Evolutionary conservation across 1,140 invertebrate species (phyloP).

Genomic region (Saccostrea echinata): DNA sequence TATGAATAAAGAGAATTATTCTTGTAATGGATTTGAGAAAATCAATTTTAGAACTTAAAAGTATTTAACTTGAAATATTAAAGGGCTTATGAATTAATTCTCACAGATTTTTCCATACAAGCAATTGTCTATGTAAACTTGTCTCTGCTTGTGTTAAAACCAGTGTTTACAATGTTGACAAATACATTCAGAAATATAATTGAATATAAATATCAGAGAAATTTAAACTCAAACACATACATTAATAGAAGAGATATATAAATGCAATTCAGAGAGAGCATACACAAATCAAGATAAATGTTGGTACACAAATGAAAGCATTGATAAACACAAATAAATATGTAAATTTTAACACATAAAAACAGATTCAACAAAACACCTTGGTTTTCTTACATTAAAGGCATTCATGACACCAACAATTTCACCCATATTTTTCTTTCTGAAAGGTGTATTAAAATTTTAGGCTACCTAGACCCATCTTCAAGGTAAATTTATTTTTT

Average conservation of each 20-base stretch:
- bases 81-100: not conserved
- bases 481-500: not conserved
- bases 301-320: slow-evolving; percentile 2
- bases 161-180: not conserved
- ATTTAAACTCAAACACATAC: slow-evolving; percentile 20
- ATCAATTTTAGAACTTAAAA: too few relatives aligned
- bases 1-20: too few relatives aligned
- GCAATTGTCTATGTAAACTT: not conserved
- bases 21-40: too few relatives aligned
- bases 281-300: not conserved
- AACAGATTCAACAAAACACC: not conserved
- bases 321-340: slow-evolving; percentile 19
- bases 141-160: not conserved
- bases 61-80: too few relatives aligned
- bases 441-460: not conserved
- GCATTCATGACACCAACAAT: not conserved
- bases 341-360: slow-evolving; percentile 5
- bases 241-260: slow-evolving; percentile 7
- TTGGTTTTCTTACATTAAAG: not conserved
- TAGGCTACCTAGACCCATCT: not conserved
- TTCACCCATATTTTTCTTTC: not conserved
- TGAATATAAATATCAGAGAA: slow-evolving; percentile 23
- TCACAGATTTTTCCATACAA: not conserved
- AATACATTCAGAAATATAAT: not conserved
- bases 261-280: not conserved